Conservation (phyloP, 2,113 vertebrate genomes). For the Peromyscus leucopus region DNA sequence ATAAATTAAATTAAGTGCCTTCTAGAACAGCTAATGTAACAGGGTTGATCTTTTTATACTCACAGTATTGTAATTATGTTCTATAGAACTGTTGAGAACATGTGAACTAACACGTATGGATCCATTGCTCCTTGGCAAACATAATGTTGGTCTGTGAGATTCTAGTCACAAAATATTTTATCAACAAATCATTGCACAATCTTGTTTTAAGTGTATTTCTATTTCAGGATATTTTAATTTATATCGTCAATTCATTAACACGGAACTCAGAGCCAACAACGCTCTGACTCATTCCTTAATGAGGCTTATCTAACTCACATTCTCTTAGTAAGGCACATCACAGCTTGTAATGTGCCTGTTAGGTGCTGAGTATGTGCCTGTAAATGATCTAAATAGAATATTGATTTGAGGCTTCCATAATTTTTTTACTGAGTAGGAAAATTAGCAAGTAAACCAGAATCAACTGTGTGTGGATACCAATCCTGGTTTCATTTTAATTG, state of each 20-base stretch:
- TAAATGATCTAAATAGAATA: neutral
- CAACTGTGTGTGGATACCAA: neutral
- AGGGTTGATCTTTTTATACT: neutral
- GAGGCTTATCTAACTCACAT: neutral
- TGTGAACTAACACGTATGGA: neutral
- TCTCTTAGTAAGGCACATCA: neutral
- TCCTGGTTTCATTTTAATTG: neutral
- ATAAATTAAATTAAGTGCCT: neutral
- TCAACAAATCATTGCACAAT: neutral
- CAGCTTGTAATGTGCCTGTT: neutral
- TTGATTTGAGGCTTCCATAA: neutral
- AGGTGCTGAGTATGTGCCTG: neutral
- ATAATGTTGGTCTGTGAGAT: neutral
- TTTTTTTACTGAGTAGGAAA: neutral
- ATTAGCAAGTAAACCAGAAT: neutral
- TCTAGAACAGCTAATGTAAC: neutral
- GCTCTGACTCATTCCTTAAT: neutral
- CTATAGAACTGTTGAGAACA: neutral
- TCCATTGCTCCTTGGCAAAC: neutral
- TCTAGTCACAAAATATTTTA: neutral
- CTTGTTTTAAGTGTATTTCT: conserved; percentile 18
- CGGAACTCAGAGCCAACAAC: neutral
- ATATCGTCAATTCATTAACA: neutral
- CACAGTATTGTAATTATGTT: neutral
- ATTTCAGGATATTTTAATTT: neutral